Conservation (phyloP, 2,888 invertebrate species). For the Augiades crinisus region DNA sequence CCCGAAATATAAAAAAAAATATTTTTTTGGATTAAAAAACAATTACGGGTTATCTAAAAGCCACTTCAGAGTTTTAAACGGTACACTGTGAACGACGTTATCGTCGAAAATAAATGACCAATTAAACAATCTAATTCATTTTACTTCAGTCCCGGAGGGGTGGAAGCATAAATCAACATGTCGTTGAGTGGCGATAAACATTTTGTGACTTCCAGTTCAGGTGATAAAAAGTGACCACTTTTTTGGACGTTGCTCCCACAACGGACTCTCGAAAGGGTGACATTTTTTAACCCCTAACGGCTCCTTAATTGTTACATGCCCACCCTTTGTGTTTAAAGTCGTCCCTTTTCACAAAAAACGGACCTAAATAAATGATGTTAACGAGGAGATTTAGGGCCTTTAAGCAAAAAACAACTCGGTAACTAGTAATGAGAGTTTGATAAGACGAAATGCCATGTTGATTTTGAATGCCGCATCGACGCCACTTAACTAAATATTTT, state of each 20-base stretch:
- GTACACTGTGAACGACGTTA: slow-evolving; percentile 56
- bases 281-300: slow-evolving; percentile 74
- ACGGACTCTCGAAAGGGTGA: slow-evolving; percentile 68
- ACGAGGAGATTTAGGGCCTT: slow-evolving; percentile 52
- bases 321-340: slow-evolving; percentile 66
- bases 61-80: slow-evolving; percentile 61
- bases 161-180: slow-evolving; percentile 79
- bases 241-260: slow-evolving; percentile 63
- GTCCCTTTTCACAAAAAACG: slow-evolving; percentile 65
- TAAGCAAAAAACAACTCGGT: slow-evolving; percentile 58
- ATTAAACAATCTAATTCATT: slow-evolving; percentile 80
- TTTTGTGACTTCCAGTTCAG: slow-evolving; percentile 78
- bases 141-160: slow-evolving; percentile 57
- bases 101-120: slow-evolving; percentile 78
- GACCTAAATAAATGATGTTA: slow-evolving; percentile 68
- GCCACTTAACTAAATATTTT: slow-evolving; percentile 66
- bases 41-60: slow-evolving; percentile 46
- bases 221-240: slow-evolving; percentile 75
- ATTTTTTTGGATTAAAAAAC: slow-evolving; percentile 39
- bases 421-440: slow-evolving; percentile 58
- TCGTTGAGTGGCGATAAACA: slow-evolving; percentile 78
- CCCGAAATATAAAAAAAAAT: slow-evolving; percentile 23
- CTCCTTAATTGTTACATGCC: slow-evolving; percentile 72
- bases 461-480: slow-evolving; percentile 45
- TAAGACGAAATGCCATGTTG: slow-evolving; percentile 57